Conservation (phyloP, 2,888 invertebrate genomes). For the Pristionchus maxplancki region DNA sequence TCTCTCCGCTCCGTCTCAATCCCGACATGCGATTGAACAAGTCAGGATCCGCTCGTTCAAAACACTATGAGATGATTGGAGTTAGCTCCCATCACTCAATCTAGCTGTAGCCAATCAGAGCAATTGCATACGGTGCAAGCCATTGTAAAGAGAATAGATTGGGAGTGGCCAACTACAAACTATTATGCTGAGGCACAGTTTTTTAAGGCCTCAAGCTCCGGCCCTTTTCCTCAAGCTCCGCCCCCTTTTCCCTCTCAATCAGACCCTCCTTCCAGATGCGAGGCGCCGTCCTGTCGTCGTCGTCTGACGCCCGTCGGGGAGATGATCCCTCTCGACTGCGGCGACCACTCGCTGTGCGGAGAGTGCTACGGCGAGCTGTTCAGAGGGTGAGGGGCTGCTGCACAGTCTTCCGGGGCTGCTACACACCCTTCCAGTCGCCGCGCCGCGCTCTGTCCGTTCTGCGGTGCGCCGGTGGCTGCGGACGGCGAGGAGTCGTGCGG, state of each 20-base stretch:
- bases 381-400: neutral
- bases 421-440: constrained; percentile 27
- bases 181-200: no score
- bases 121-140: no score
- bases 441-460: constrained; percentile 9
- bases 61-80: no score
- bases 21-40: constrained; percentile 45
- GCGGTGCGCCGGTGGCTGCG: constrained; percentile 58
- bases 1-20: constrained; percentile 39
- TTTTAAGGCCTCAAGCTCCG: neutral
- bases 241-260: no score
- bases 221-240: neutral
- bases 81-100: no score
- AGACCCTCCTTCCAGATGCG: constrained; percentile 14
- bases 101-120: no score
- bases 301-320: constrained; percentile 27
- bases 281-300: constrained; percentile 39
- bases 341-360: constrained; percentile 16
- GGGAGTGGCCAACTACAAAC: no score
- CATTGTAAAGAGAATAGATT: no score
- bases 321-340: neutral
- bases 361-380: constrained; percentile 48
- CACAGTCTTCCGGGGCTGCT: no score
- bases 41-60: no score
- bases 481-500: constrained; percentile 62